Conservation (phyloP, 2,797 vertebrate species). For the Sebastiscus tertius region DNA sequence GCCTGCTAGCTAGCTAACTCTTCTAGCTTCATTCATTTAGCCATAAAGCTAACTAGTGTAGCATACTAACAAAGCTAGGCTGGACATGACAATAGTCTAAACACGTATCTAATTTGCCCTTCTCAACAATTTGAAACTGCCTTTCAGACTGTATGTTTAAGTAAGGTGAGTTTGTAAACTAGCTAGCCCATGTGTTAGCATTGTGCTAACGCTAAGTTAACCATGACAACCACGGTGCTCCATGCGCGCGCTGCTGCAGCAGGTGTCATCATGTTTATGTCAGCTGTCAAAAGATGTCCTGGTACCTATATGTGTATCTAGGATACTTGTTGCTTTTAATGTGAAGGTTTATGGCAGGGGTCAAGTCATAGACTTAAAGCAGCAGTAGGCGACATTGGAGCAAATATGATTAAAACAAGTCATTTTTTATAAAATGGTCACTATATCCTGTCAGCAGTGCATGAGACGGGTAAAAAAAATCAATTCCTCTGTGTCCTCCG, state of each 20-base stretch:
- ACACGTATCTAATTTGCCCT: background rate
- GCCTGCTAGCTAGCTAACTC: slow-evolving; percentile 47
- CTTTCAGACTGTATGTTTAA: background rate
- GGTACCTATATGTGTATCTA: rapidly evolving
- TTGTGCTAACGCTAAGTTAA: slow-evolving; percentile 4
- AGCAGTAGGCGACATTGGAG: no score
- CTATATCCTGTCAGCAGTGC: rapidly evolving
- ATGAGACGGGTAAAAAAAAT: no score
- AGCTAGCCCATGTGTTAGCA: background rate
- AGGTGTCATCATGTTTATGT: background rate
- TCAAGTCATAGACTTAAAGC: background rate
- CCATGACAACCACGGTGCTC: background rate
- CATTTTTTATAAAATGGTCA: no score
- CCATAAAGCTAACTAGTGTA: background rate
- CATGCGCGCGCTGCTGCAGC: slow-evolving; percentile 19
- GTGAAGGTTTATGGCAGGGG: background rate
- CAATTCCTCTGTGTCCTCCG: no score
- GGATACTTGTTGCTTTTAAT: background rate
- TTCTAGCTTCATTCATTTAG: slow-evolving; percentile 34
- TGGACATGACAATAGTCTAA: background rate
- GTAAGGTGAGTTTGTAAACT: background rate
- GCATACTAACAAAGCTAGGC: background rate
- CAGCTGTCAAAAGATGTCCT: slow-evolving; percentile 15
- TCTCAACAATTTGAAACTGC: rapidly evolving
- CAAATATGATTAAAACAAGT: no score